phyloP scores from a whole-genome alignment of 2,113 vertebrate species.

The Spea bombifrons region DNA sequence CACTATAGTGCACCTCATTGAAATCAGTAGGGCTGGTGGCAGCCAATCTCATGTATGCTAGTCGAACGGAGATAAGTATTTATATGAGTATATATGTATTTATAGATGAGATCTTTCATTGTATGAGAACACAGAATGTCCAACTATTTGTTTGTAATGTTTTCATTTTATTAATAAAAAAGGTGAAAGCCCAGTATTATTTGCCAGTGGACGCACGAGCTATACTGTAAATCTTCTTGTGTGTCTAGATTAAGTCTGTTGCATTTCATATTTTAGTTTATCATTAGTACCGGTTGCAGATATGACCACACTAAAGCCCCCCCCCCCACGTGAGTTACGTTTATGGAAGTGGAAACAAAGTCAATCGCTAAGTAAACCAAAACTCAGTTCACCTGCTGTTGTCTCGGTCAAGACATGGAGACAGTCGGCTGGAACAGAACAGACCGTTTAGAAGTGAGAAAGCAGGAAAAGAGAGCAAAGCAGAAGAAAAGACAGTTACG shows the following conservation, averaged over 20 bases:
- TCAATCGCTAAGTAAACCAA: slow-evolving; percentile 38
- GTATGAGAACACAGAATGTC: too few species aligned
- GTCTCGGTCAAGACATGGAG: slow-evolving; percentile 96
- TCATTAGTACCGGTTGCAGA: slow-evolving; percentile 6
- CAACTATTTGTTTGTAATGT: too few species aligned
- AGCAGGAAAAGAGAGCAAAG: slow-evolving; percentile 59
- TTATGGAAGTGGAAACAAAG: slow-evolving; percentile 39
- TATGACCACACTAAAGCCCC: slow-evolving; percentile 65
- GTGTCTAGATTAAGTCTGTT: slow-evolving; percentile 44
- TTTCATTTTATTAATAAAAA: too few species aligned
- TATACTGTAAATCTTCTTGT: too few species aligned
- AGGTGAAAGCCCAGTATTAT: too few species aligned
- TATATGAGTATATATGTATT: too few species aligned
- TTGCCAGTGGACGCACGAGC: too few species aligned
- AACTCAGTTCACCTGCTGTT: slow-evolving; percentile 89
- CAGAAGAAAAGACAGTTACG: slow-evolving; percentile 45
- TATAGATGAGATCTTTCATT: too few species aligned
- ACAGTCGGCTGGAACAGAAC: slow-evolving; percentile 85
- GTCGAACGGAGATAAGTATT: too few species aligned
- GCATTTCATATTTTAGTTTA: not conserved
- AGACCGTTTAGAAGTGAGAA: slow-evolving; percentile 74
- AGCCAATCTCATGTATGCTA: too few species aligned
- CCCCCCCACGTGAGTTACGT: slow-evolving; percentile 59
- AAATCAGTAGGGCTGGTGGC: too few species aligned
- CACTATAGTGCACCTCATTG: too few species aligned